phyloP scores from a whole-genome alignment of 2,113 vertebrate genomes.

The Poecile atricapillus region DNA sequence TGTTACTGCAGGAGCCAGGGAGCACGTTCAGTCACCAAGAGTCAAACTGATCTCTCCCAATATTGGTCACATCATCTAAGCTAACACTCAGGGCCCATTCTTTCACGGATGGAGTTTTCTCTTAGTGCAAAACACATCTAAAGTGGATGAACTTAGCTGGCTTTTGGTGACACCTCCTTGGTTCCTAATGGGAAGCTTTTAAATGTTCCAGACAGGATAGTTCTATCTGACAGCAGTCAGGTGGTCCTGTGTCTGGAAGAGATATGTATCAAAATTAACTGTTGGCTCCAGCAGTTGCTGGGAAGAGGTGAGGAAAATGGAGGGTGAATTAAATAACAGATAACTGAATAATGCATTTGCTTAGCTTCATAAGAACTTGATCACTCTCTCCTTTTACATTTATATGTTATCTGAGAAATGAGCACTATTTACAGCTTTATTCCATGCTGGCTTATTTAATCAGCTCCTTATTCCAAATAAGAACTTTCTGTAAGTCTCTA shows the following conservation, averaged over 20 bases:
- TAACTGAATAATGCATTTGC: background rate
- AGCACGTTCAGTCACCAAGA: background rate
- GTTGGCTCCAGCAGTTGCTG: background rate
- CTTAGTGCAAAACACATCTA: background rate
- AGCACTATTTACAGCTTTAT: slow-evolving; percentile 3
- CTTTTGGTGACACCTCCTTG: background rate
- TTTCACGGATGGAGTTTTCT: background rate
- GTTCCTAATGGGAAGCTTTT: background rate
- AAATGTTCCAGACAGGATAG: background rate
- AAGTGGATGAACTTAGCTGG: background rate
- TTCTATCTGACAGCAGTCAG: background rate
- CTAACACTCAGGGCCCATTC: background rate
- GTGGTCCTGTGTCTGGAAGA: background rate
- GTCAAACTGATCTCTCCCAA: background rate
- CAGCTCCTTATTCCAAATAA: slow-evolving; percentile 8
- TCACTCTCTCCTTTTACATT: background rate
- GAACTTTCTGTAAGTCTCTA: slow-evolving; percentile 10
- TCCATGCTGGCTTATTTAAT: background rate
- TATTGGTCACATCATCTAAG: background rate
- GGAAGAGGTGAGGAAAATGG: background rate
- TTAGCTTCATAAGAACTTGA: background rate
- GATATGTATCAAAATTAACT: background rate
- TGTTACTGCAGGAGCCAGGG: background rate
- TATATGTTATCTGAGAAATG: background rate
- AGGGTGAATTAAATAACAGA: background rate